Conservation (phyloP, 2,888 invertebrate species). For the Tryphoninae sp. region DNA sequence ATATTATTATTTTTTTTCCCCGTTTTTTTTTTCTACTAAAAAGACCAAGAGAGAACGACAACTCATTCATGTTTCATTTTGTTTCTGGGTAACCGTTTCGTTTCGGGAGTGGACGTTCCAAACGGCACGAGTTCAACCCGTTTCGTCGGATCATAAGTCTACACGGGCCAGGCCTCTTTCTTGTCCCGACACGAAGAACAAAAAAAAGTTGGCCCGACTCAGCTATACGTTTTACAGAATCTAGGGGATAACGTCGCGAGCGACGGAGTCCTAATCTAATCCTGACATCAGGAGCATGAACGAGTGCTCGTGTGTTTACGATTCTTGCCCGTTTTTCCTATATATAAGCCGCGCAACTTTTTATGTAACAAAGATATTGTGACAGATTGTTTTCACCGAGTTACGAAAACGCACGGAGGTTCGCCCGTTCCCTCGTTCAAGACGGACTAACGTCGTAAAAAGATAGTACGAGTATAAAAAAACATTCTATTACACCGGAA, state of each 20-base stretch:
- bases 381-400: slow-evolving; percentile 3
- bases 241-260: slow-evolving; percentile 16
- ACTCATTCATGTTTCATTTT: slow-evolving; percentile 59
- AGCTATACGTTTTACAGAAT: slow-evolving; percentile 49
- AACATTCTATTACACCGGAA: background rate
- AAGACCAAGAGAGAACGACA: slow-evolving; percentile 49
- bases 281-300: slow-evolving; percentile 55
- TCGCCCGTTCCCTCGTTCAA: background rate
- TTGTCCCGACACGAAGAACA: background rate
- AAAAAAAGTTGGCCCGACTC: background rate
- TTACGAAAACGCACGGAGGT: slow-evolving; percentile 17
- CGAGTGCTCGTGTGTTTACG: slow-evolving; percentile 22
- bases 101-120: slow-evolving; percentile 46
- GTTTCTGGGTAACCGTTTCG: slow-evolving; percentile 52
- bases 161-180: slow-evolving; percentile 33
- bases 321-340: slow-evolving; percentile 1
- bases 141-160: slow-evolving; percentile 57
- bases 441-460: slow-evolving; percentile 7
- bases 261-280: slow-evolving; percentile 51
- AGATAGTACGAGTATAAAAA: slow-evolving; percentile 20
- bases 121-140: slow-evolving; percentile 63
- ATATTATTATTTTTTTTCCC: slow-evolving; percentile 46
- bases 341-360: background rate
- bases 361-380: slow-evolving; percentile 16
- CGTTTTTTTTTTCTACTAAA: slow-evolving; percentile 44